phyloP scores from a whole-genome alignment of 2,113 vertebrate species.

The Charadrius vociferus region DNA sequence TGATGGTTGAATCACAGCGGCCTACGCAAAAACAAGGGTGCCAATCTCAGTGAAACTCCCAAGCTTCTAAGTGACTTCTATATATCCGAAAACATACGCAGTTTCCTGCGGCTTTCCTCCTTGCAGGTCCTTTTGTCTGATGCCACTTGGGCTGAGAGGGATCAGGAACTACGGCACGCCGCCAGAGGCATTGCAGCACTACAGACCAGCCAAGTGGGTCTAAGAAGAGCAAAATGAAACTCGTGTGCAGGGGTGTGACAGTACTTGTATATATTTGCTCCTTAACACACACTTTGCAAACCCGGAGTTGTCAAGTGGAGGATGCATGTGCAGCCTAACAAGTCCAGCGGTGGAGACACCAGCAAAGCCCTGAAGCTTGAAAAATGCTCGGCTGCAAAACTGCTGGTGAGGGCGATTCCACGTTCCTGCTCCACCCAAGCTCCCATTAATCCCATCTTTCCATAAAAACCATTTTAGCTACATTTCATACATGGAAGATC shows the following conservation, averaged over 20 bases:
- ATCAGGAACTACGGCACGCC: not conserved
- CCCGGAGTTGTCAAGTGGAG: not conserved
- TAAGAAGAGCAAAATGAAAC: not conserved
- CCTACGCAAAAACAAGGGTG: not conserved
- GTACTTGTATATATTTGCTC: not conserved
- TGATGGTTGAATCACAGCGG: not conserved
- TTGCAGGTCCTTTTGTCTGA: not conserved
- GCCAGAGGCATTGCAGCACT: not conserved
- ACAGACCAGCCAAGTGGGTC: not conserved
- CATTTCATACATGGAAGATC: not conserved
- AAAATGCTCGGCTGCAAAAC: accelerated
- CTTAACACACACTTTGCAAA: not conserved
- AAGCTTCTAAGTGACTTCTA: not conserved
- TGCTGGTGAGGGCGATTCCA: not conserved
- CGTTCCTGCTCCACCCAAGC: not conserved
- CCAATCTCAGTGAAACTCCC: not conserved
- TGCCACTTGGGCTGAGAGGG: not conserved
- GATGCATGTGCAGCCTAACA: not conserved
- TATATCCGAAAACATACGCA: accelerated
- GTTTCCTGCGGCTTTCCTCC: not conserved
- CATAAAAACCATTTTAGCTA: accelerated
- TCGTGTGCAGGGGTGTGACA: accelerated
- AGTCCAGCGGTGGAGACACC: accelerated
- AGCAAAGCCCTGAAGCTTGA: not conserved
- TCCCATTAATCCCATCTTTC: not conserved